A percentile compares a stretch with the other conserved stretches of the same genome.
phyloP scores from a whole-genome alignment of 2,888 invertebrate species.

The Drosophila affinis region DNA sequence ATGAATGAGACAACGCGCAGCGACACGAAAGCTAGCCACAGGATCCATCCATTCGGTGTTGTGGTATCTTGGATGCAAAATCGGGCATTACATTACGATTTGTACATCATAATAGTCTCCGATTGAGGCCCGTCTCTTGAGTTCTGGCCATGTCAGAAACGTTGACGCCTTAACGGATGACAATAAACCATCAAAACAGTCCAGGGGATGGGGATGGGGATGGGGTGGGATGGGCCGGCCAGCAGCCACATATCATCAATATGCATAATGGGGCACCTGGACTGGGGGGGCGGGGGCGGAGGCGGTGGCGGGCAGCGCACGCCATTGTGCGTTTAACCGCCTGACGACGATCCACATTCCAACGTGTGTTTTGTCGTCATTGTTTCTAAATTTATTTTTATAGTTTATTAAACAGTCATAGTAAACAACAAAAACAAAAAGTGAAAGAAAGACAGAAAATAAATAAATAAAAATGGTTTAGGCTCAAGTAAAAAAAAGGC shows the following conservation, averaged over 20 bases:
- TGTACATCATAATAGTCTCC: constrained; percentile 24
- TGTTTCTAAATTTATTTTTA: constrained; percentile 77
- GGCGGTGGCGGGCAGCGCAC: constrained; percentile 59
- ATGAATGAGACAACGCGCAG: constrained; percentile 21
- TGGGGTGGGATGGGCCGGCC: constrained; percentile 23
- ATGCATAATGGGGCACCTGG: constrained; percentile 69
- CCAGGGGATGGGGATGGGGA: constrained; percentile 49
- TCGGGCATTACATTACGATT: constrained; percentile 24
- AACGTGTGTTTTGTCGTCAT: constrained; percentile 76
- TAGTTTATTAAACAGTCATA: constrained; percentile 77
- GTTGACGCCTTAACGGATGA: constrained; percentile 67
- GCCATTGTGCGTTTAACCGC: constrained; percentile 70
- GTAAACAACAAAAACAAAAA: constrained; percentile 24
- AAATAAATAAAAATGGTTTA: constrained; percentile 12
- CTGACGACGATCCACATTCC: constrained; percentile 72
- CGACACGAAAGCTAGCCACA: constrained; percentile 34
- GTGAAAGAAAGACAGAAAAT: constrained; percentile 23
- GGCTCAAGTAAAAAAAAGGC: neutral
- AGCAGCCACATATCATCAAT: constrained; percentile 64
- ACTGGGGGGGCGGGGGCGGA: neutral
- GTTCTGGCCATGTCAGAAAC: constrained; percentile 63
- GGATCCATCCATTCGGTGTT: constrained; percentile 3
- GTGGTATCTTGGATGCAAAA: constrained; percentile 39
- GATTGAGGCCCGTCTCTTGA: constrained; percentile 37
- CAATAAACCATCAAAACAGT: constrained; percentile 63